Evolutionary conservation across 2,797 vertebrate genomes (phyloP).

Genomic region (Lagorchestes hirsutus): DNA sequence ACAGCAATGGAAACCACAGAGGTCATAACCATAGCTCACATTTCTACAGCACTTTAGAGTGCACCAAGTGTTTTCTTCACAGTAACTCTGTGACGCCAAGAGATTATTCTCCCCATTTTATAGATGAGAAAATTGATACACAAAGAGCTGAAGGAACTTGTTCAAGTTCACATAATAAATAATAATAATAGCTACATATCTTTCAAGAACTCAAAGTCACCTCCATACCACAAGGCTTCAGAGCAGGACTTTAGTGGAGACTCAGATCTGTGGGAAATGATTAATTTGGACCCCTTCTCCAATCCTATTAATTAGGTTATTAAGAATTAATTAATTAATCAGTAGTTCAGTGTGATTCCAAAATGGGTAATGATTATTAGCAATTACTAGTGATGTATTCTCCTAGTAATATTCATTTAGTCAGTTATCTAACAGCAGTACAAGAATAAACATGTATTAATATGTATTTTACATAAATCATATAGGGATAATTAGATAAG

Average conservation of each 20-base stretch:
- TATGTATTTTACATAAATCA: not conserved
- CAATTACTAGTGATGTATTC: not conserved
- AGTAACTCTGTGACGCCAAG: not conserved
- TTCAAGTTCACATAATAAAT: not conserved
- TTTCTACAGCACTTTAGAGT: not conserved
- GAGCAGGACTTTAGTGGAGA: not conserved
- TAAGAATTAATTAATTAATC: no score
- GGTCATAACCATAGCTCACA: not conserved
- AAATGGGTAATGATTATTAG: not conserved
- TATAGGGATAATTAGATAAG: not conserved
- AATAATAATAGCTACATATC: not conserved
- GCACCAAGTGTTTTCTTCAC: not conserved
- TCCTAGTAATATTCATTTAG: not conserved
- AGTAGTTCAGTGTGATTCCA: not conserved
- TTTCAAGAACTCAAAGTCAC: not conserved
- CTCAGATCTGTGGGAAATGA: not conserved
- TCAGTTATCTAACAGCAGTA: not conserved
- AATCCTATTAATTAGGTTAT: not conserved
- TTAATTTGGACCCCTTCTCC: not conserved
- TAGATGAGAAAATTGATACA: not conserved
- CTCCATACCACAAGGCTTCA: not conserved
- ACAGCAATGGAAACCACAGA: slow-evolving; percentile 52
- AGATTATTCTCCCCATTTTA: not conserved
- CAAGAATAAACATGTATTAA: not conserved
- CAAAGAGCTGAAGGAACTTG: not conserved